These are phyloP conservation scores for Iguana delicatissima DNA, from an alignment of 2,797 vertebrate species.

Conservation along the genomic window DNA sequence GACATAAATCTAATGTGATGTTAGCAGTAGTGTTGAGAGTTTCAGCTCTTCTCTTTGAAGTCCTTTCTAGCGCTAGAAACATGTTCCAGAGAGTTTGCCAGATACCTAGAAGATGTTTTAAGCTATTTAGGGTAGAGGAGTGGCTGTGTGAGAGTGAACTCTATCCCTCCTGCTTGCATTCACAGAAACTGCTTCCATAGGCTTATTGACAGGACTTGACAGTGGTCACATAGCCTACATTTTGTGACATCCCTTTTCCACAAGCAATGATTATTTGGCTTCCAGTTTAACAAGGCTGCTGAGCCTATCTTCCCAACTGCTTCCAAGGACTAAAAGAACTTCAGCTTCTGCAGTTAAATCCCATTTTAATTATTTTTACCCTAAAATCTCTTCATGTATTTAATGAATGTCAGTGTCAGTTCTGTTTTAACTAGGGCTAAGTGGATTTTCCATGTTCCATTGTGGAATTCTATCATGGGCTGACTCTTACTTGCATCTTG, in stretches of 20 bases:
- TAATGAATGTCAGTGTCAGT: conserved; percentile 27
- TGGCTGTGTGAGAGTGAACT: too few species aligned
- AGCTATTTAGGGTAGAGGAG: too few species aligned
- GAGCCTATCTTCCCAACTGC: background rate
- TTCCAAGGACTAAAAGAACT: conserved; percentile 32
- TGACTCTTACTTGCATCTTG: background rate
- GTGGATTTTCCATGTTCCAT: background rate
- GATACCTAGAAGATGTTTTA: too few species aligned
- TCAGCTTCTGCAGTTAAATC: conserved; percentile 28
- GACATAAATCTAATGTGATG: too few species aligned
- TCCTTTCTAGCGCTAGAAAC: too few species aligned
- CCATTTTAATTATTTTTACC: conserved; percentile 29
- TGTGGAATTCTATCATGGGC: background rate
- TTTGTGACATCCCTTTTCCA: background rate
- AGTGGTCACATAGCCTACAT: background rate
- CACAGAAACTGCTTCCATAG: too few species aligned
- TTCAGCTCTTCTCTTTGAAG: too few species aligned
- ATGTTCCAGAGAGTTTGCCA: too few species aligned
- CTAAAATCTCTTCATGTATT: conserved; percentile 13
- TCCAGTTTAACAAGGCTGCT: background rate
- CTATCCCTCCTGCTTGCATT: too few species aligned
- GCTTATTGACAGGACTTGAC: too few species aligned
- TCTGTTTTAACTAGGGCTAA: background rate
- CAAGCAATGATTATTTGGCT: background rate
- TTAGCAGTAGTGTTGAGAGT: too few species aligned